Evolutionary conservation across 2,113 vertebrate species (phyloP).

Genomic region (Toxostoma redivivum): DNA sequence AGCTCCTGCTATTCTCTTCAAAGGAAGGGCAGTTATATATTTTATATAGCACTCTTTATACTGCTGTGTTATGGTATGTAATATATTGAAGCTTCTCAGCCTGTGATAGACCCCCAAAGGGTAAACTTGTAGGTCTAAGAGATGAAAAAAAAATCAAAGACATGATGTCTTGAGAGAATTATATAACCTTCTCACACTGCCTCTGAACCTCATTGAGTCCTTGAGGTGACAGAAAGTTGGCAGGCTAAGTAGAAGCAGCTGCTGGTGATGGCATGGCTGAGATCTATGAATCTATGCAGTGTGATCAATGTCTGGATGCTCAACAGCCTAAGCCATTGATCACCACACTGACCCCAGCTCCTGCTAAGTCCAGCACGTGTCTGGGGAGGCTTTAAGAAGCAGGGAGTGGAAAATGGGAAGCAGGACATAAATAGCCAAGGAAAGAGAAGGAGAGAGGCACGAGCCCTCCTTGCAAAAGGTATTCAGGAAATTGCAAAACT

Average conservation of each 20-base stretch:
- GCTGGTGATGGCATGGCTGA: not conserved
- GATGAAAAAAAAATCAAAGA: slow-evolving; percentile 51
- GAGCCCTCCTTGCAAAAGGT: not conserved
- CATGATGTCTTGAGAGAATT: slow-evolving; percentile 51
- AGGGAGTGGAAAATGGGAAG: not conserved
- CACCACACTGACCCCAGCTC: slow-evolving; percentile 33
- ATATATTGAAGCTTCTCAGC: slow-evolving; percentile 47
- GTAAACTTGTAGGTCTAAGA: slow-evolving; percentile 14
- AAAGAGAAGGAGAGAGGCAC: not conserved
- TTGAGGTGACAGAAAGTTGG: slow-evolving; percentile 25
- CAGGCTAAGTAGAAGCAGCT: slow-evolving; percentile 52
- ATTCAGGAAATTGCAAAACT: slow-evolving; percentile 32
- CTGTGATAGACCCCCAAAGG: slow-evolving; percentile 42
- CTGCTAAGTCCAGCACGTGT: slow-evolving; percentile 12
- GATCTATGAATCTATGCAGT: not conserved
- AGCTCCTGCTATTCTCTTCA: slow-evolving; percentile 50
- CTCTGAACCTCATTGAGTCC: slow-evolving; percentile 35
- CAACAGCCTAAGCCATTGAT: slow-evolving; percentile 14
- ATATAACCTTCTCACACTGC: slow-evolving; percentile 35
- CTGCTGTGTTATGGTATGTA: slow-evolving; percentile 49
- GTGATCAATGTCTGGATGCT: slow-evolving; percentile 23
- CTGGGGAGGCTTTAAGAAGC: not conserved
- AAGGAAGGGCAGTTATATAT: slow-evolving; percentile 32
- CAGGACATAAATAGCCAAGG: not conserved
- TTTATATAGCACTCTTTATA: slow-evolving; percentile 26